These are phyloP conservation scores for Hystrix brachyura DNA, from an alignment of 2,113 vertebrate genomes.

Conservation along the genomic window DNA sequence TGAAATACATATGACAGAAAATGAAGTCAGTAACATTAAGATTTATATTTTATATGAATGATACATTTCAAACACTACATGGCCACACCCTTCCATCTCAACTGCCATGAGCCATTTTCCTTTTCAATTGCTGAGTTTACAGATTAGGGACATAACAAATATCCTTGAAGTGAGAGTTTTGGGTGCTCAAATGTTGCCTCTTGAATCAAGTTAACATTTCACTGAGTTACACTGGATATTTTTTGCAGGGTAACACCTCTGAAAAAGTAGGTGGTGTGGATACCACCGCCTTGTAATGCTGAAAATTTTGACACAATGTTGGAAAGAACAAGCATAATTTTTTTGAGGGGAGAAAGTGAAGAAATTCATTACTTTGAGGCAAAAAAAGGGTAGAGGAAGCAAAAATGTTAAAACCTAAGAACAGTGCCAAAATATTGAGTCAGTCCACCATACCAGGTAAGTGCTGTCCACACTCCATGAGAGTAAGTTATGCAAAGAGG, in stretches of 20 bases:
- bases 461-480: background rate
- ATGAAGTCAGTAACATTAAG: conserved; percentile 38
- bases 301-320: background rate
- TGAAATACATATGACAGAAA: conserved; percentile 80
- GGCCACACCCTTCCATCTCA: background rate
- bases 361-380: background rate
- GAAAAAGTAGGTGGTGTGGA: fast-evolving
- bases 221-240: background rate
- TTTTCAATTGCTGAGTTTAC: conserved; percentile 1
- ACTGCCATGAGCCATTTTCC: background rate
- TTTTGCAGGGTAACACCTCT: background rate
- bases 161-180: background rate
- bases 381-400: background rate
- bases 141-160: background rate
- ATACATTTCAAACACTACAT: background rate
- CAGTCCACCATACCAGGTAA: background rate
- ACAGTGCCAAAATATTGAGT: background rate
- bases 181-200: background rate
- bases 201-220: background rate
- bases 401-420: background rate
- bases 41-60: background rate
- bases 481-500: background rate
- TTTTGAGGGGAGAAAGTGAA: background rate
- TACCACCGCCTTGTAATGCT: background rate
- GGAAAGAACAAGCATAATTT: background rate